Base-by-base conservation (phyloP, 2,888 invertebrate genomes). In the Drosophila mercatorum region DNA sequence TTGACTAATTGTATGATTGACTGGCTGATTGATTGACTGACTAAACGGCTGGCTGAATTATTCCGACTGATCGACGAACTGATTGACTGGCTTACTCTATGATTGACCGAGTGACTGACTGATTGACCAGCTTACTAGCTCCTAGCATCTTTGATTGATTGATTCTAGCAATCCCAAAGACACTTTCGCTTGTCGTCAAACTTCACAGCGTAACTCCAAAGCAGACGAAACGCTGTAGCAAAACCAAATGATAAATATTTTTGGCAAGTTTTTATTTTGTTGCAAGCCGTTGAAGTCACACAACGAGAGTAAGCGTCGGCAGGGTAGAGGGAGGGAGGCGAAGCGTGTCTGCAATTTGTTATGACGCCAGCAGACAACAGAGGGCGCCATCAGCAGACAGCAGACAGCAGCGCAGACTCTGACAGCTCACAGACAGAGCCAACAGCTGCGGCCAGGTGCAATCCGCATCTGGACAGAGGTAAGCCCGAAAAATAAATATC, bases 381-480 rank as follows among this genome's bases (percentile, higher is more conserved):
- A 68, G 34, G 38, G 52, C 26, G 41, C 52, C 44, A 43, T 8
- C 36, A 31, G 5, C 31, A 47, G 52, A 26, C 44, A 46, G 51
- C 51, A 51, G 52, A 53, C 52, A 57, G 22, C 22, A 34, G 49
- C 49, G 49, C 49, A 51, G 49, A 51, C 46, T 22, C 46, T 17
- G 72, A 67, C 72, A 66, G 66, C 41, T 52, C 26, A 34, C 66
- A 75, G 72, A 78, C 72, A 63, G 36, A 34, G 60, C 22, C 34
- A 44, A 17, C 75, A 77, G 59, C 77, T 77, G 72, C 6, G 58
- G 17, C 46, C 44, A 52, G 51, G 49, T 49, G 40, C 49, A 22
- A 52, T 41, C 52, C 43, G 31, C 64, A 68, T 46, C 53, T 41
- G 46, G 41, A 43, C 38, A 26, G 7, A 46, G 44, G 26, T 38